Conservation (phyloP, 2,888 invertebrate genomes). For the Elegia similella region DNA sequence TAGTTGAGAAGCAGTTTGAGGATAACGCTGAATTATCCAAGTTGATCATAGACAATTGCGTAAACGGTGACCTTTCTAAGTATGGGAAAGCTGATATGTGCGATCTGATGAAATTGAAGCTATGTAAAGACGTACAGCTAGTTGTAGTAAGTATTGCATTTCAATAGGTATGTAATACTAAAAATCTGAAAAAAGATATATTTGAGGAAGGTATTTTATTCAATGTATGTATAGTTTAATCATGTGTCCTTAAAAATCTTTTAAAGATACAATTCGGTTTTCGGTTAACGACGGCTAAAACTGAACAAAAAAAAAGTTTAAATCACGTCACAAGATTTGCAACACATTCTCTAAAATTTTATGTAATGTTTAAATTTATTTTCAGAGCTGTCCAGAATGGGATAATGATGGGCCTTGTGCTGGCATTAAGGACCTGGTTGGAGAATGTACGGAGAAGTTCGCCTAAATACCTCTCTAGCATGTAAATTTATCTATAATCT, state of each 20-base stretch:
- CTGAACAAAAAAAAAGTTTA: no score
- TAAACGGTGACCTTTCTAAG: conserved; percentile 30
- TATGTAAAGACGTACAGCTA: conserved; percentile 28
- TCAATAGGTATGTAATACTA: no score
- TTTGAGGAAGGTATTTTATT: no score
- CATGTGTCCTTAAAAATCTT: no score
- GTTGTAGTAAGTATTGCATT: conserved; percentile 26
- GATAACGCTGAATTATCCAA: conserved; percentile 24
- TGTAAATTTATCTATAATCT: no score
- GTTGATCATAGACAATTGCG: conserved; percentile 32
- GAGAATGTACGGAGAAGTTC: conserved; percentile 23
- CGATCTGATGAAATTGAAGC: conserved; percentile 30
- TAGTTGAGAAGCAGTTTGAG: conserved; percentile 20
- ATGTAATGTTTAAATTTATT: conserved; percentile 16
- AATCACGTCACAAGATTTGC: no score
- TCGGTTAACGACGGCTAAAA: no score
- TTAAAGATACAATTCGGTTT: no score
- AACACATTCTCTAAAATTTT: no score
- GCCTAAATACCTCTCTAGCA: background rate
- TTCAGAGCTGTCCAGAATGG: conserved; percentile 35
- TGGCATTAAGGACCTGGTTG: conserved; percentile 25
- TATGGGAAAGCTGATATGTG: conserved; percentile 35
- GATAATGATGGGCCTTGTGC: conserved; percentile 28
- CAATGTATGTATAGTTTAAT: no score
- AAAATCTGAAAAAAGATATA: no score